Conservation (phyloP, 1,140 invertebrate species). For the Drosophila subobscura region DNA sequence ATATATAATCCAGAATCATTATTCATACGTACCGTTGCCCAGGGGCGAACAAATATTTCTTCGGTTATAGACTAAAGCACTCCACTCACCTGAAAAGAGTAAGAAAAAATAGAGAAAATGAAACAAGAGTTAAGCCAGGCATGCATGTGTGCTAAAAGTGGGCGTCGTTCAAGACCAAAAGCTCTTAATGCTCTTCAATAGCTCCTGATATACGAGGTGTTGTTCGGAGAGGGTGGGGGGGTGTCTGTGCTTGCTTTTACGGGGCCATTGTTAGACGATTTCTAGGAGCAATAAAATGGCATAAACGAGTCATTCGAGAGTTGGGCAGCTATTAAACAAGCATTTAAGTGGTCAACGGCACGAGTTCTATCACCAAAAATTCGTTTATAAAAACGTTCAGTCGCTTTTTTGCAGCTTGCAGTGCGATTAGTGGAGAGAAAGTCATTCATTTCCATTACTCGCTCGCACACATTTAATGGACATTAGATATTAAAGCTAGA, state of each 20-base stretch:
- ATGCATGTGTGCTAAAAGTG: slow-evolving; percentile 29
- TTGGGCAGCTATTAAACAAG: background rate
- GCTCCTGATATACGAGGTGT: slow-evolving; percentile 67
- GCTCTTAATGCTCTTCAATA: slow-evolving; percentile 70
- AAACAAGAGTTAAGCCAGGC: slow-evolving; percentile 15
- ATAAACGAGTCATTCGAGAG: slow-evolving; percentile 16
- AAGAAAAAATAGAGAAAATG: slow-evolving; percentile 13
- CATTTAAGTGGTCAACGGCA: background rate
- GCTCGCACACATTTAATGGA: slow-evolving; percentile 15
- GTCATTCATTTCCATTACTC: slow-evolving; percentile 51
- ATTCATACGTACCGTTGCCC: slow-evolving; percentile 62
- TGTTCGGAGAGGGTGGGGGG: slow-evolving; percentile 22
- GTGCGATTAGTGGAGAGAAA: slow-evolving; percentile 5
- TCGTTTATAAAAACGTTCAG: slow-evolving; percentile 13
- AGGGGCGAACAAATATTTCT: slow-evolving; percentile 20
- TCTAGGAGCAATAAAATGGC: slow-evolving; percentile 42
- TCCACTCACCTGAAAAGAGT: slow-evolving; percentile 65
- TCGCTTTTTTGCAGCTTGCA: background rate
- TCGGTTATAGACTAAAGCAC: slow-evolving; percentile 34
- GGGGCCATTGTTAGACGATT: slow-evolving; percentile 42
- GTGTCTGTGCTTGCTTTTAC: slow-evolving; percentile 24
- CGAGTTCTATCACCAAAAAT: slow-evolving; percentile 4
- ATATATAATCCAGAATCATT: slow-evolving; percentile 40
- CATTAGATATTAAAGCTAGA: slow-evolving; percentile 10
- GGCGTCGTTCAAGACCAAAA: slow-evolving; percentile 38